Evolutionary conservation across 2,888 invertebrate species (phyloP).

Genomic region (Boloria euphrosyne): DNA sequence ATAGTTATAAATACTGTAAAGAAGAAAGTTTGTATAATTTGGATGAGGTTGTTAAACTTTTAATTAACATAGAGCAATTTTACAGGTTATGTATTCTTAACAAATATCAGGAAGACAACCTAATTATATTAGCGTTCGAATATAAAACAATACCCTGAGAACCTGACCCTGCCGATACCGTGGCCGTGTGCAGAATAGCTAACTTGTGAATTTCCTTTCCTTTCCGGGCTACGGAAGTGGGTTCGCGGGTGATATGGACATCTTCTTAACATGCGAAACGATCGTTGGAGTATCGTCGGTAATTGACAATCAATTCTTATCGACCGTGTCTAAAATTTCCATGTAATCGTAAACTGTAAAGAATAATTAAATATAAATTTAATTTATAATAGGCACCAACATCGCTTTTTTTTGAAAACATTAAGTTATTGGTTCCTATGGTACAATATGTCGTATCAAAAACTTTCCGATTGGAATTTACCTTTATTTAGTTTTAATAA

Average conservation of each 20-base stretch:
- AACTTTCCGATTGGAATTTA: no score
- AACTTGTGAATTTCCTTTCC: slow-evolving; percentile 75
- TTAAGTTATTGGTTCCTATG: no score
- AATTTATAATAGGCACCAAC: neutral
- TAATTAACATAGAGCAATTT: no score
- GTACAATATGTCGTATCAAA: no score
- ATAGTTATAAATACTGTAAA: no score
- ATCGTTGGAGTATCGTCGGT: slow-evolving; percentile 55
- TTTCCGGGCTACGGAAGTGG: slow-evolving; percentile 74
- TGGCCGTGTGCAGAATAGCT: slow-evolving; percentile 64
- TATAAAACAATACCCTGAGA: slow-evolving; percentile 50
- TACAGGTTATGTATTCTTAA: neutral
- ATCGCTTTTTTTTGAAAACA: no score
- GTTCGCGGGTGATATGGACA: slow-evolving; percentile 53
- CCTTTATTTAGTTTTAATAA: neutral
- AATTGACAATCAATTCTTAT: slow-evolving; percentile 48
- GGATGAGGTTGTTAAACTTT: no score
- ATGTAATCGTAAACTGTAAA: slow-evolving; percentile 21
- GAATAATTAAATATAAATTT: neutral
- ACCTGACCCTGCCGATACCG: slow-evolving; percentile 52
- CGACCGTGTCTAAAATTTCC: slow-evolving; percentile 32
- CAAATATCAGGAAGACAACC: neutral
- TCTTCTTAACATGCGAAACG: slow-evolving; percentile 62
- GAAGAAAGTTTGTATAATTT: no score
- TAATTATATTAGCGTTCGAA: slow-evolving; percentile 39